Evolutionary conservation across 2,113 vertebrate genomes (phyloP).

Genomic region (Excalfactoria chinensis): DNA sequence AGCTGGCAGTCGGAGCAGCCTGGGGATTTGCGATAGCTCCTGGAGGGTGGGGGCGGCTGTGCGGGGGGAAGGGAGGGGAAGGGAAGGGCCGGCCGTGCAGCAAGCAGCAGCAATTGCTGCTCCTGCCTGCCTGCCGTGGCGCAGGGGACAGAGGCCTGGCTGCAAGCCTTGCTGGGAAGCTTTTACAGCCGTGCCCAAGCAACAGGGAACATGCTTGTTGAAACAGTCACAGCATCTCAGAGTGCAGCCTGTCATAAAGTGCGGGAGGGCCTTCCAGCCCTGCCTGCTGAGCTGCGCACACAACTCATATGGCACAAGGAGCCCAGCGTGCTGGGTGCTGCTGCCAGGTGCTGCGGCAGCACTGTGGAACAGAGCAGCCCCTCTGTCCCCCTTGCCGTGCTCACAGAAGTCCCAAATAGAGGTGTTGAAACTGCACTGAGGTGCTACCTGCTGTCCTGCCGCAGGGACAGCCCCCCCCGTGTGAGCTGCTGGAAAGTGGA

Average conservation of each 20-base stretch:
- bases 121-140: background rate
- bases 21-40: slow-evolving; percentile 84
- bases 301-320: rapidly evolving
- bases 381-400: background rate
- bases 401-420: background rate
- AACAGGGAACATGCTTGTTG: background rate
- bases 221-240: background rate
- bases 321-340: rapidly evolving
- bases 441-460: background rate
- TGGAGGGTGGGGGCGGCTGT: slow-evolving; percentile 70
- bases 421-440: background rate
- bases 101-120: slow-evolving; percentile 62
- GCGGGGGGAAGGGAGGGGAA: slow-evolving; percentile 36
- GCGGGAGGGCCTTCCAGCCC: background rate
- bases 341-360: background rate
- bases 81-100: slow-evolving; percentile 43
- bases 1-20: slow-evolving; percentile 82
- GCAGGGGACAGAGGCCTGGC: background rate
- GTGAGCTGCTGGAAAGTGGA: background rate
- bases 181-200: background rate
- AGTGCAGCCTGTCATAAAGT: background rate
- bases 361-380: rapidly evolving
- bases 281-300: background rate
- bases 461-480: background rate
- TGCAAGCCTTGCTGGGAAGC: background rate